Evolutionary conservation across 2,113 vertebrate genomes (phyloP).

Genomic region (Apteryx mantelli): DNA sequence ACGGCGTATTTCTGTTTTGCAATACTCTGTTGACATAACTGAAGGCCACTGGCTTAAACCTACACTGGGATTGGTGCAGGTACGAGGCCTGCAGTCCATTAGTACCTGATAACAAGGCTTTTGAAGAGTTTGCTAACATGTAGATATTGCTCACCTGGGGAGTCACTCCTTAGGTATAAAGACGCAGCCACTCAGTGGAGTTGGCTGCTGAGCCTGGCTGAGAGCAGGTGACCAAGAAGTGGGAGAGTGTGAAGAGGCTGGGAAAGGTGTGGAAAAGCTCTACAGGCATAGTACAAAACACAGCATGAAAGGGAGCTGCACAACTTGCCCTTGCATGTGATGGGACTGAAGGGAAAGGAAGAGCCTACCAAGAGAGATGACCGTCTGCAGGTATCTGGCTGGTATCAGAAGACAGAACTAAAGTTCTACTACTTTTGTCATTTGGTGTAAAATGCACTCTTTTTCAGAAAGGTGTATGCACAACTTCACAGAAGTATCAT

Average conservation of each 20-base stretch:
- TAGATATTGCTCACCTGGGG: neutral
- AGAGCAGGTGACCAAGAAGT: neutral
- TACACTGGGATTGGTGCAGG: neutral
- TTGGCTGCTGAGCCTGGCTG: neutral
- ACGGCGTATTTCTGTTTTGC: neutral
- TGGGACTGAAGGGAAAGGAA: neutral
- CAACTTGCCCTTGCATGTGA: accelerated
- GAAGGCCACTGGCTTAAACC: neutral
- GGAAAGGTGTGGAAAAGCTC: no score
- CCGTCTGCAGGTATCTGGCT: neutral
- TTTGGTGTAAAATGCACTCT: neutral
- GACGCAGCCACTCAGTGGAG: neutral
- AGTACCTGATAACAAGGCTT: neutral
- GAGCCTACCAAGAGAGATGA: neutral
- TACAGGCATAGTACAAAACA: neutral
- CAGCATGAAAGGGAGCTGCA: neutral
- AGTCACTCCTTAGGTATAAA: neutral
- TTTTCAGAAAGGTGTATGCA: neutral
- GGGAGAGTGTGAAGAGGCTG: neutral
- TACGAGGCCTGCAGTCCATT: neutral
- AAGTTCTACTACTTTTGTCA: neutral
- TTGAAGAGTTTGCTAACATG: neutral
- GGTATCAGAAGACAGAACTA: accelerated
- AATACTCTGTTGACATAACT: no score
- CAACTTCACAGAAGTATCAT: neutral